These are phyloP conservation scores for Ageneiosus marmoratus DNA, from an alignment of 2,113 vertebrate genomes.

Conservation along the genomic window DNA sequence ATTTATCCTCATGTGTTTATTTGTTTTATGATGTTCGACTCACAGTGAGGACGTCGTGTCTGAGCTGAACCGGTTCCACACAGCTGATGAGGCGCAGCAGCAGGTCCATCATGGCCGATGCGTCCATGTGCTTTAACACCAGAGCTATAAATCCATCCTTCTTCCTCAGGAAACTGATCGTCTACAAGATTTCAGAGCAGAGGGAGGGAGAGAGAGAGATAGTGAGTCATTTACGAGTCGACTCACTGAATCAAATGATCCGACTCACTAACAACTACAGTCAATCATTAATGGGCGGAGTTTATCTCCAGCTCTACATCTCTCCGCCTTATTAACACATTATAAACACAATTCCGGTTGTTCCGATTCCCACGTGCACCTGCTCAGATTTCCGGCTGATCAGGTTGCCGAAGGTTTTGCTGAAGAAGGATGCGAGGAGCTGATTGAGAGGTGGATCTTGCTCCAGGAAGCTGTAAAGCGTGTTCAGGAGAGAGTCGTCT, in stretches of 20 bases:
- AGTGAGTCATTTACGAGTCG: not conserved
- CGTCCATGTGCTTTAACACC: constrained; percentile 90
- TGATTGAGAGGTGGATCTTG: constrained; percentile 90
- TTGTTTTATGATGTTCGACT: constrained; percentile 51
- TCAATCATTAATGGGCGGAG: not conserved
- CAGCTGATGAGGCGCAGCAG: constrained; percentile 93
- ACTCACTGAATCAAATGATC: not conserved
- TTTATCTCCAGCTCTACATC: not conserved
- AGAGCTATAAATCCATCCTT: constrained; percentile 88
- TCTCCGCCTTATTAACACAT: not conserved
- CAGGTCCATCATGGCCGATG: constrained; percentile 96
- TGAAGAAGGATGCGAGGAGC: constrained; percentile 96
- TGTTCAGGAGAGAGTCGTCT: constrained; percentile 84
- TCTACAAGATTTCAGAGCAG: constrained; percentile 63
- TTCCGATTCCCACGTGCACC: constrained; percentile 65
- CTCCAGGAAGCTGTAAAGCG: constrained; percentile 88
- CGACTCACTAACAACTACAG: not conserved
- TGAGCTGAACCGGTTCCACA: constrained; percentile 84
- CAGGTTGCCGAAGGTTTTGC: constrained; percentile 93
- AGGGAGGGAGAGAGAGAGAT: not conserved
- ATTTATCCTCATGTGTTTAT: not conserved
- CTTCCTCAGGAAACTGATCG: constrained; percentile 87
- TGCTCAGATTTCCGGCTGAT: constrained; percentile 92
- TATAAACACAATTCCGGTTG: not conserved
- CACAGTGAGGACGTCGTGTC: constrained; percentile 89